Conservation (phyloP, 2,113 vertebrate species). For the Leuciscus idus region DNA sequence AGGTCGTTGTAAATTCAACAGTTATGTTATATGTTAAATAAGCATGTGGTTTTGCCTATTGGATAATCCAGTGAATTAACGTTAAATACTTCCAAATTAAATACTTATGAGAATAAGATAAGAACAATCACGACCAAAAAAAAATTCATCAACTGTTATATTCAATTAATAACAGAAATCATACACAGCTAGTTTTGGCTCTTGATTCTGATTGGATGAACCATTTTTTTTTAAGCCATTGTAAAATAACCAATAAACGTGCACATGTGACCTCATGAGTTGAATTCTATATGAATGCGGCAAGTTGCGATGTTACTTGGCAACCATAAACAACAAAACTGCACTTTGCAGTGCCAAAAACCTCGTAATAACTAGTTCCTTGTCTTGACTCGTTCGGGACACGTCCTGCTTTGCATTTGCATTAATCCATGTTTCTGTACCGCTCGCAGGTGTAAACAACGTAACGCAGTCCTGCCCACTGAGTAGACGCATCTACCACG, state of each 20-base stretch:
- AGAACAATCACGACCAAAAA: too few species aligned
- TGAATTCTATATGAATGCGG: conserved; percentile 12
- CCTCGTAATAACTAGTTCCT: conserved; percentile 25
- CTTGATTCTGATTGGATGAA: background rate
- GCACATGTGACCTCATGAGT: background rate
- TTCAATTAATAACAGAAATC: background rate
- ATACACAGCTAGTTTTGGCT: background rate
- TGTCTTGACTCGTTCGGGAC: conserved; percentile 27
- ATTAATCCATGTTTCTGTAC: background rate
- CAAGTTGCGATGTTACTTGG: background rate
- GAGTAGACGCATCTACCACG: background rate
- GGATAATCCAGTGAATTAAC: background rate
- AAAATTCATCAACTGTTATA: too few species aligned
- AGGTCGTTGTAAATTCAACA: background rate
- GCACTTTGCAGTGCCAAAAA: background rate
- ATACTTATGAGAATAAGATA: background rate
- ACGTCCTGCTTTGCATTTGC: conserved; percentile 16
- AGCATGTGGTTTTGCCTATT: background rate
- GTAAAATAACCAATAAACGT: background rate
- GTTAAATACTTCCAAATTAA: background rate
- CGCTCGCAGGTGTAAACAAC: background rate
- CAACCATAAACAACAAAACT: conserved; percentile 6
- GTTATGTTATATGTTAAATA: background rate
- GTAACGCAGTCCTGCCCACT: background rate
- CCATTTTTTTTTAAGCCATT: background rate